Conservation (phyloP, 1,140 invertebrate genomes). For the Hyposmocoma kahamanoa region DNA sequence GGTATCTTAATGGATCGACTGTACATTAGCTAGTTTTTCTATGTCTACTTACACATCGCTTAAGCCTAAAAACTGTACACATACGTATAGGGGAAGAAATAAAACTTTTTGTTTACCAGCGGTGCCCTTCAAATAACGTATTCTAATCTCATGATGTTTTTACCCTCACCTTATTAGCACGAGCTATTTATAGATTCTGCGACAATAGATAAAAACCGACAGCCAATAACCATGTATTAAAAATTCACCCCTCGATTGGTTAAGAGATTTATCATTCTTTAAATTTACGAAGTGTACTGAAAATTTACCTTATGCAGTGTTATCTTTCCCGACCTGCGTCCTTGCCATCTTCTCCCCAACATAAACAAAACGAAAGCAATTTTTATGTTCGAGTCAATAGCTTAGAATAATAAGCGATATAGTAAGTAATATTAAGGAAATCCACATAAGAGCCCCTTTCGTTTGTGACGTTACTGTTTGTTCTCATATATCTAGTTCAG, state of each 20-base stretch:
- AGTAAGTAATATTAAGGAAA: slow-evolving; percentile 58
- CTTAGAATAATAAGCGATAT: slow-evolving; percentile 69
- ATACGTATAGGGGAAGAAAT: too few relatives aligned
- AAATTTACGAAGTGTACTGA: slow-evolving; percentile 31
- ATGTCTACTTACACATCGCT: too few relatives aligned
- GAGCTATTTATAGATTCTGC: too few relatives aligned
- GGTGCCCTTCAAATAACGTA: too few relatives aligned
- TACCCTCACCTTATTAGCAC: too few relatives aligned
- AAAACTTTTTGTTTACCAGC: too few relatives aligned
- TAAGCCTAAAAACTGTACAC: too few relatives aligned
- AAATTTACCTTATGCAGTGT: slow-evolving; percentile 32
- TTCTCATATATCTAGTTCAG: slow-evolving; percentile 8
- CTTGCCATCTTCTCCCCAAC: slow-evolving; percentile 33
- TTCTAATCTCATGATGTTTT: too few relatives aligned
- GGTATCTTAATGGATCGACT: too few relatives aligned
- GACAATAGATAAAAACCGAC: not conserved
- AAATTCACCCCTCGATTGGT: slow-evolving; percentile 18
- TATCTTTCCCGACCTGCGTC: slow-evolving; percentile 34
- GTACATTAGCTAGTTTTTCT: too few relatives aligned
- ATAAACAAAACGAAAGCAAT: slow-evolving; percentile 67
- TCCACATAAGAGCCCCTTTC: slow-evolving; percentile 35
- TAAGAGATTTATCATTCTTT: too few relatives aligned
- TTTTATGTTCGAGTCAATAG: slow-evolving; percentile 68
- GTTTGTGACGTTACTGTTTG: slow-evolving; percentile 16
- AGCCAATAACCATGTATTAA: not conserved